A percentile compares a stretch with the other conserved stretches of the same genome.
These are phyloP conservation scores for Tachystola acroxantha DNA, from an alignment of 2,888 invertebrate species.

Conservation along the genomic window DNA sequence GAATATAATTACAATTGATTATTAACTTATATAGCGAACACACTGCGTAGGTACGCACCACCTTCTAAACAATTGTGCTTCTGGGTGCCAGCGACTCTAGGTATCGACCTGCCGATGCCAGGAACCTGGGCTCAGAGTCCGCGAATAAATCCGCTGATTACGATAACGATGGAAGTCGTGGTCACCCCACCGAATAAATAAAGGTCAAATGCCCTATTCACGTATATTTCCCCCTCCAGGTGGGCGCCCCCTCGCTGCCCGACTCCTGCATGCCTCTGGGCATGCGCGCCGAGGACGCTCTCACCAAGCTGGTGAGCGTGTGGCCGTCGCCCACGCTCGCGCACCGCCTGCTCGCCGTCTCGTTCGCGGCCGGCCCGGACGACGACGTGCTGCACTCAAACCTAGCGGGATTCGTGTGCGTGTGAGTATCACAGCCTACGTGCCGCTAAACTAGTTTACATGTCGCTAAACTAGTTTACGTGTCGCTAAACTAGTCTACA, in stretches of 20 bases:
- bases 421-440: conserved; percentile 80
- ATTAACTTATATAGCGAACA: too few species aligned
- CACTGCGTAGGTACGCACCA: too few species aligned
- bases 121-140: too few species aligned
- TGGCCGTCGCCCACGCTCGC: conserved; percentile 86
- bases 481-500: not conserved
- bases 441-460: not conserved
- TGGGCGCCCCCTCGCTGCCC: conserved; percentile 95
- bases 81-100: too few species aligned
- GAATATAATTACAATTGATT: too few species aligned
- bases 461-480: not conserved
- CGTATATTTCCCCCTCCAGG: conserved; percentile 52
- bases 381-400: conserved; percentile 93
- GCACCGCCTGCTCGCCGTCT: conserved; percentile 93
- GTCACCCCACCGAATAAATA: too few species aligned
- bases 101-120: too few species aligned
- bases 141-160: too few species aligned
- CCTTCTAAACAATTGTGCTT: too few species aligned
- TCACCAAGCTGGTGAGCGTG: conserved; percentile 91
- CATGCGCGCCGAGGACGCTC: conserved; percentile 94
- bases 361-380: conserved; percentile 88
- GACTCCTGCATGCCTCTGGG: conserved; percentile 98
- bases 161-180: too few species aligned
- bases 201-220: too few species aligned
- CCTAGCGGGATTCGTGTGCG: conserved; percentile 89